These are phyloP conservation scores for Dolichoris vasculosae DNA, from an alignment of 1,140 invertebrate genomes.

Conservation along the genomic window DNA sequence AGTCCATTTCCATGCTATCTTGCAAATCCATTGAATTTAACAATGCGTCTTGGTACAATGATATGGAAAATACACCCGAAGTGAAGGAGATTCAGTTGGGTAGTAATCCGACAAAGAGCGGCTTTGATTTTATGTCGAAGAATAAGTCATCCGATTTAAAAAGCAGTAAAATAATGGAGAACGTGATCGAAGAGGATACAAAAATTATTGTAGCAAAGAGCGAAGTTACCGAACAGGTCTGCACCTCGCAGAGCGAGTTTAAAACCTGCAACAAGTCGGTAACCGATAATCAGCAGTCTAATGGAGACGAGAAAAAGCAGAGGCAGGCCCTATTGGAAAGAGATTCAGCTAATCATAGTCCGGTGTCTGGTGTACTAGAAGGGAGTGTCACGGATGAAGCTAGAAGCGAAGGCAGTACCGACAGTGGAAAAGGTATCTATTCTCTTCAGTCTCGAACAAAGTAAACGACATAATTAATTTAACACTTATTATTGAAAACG, in stretches of 20 bases:
- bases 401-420: constrained; percentile 72
- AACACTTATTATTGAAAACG: no score
- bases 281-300: constrained; percentile 21
- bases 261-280: constrained; percentile 27
- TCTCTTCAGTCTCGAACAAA: no score
- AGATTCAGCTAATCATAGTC: constrained; percentile 77
- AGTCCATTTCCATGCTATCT: constrained; percentile 55
- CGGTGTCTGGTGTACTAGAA: constrained; percentile 71
- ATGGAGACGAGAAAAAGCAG: constrained; percentile 38
- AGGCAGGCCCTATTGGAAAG: constrained; percentile 63
- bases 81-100: constrained; percentile 56
- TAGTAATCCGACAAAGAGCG: constrained; percentile 60
- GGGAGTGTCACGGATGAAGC: constrained; percentile 73
- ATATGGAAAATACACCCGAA: constrained; percentile 54
- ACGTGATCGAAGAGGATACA: constrained; percentile 29
- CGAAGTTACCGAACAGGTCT: not conserved
- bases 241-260: not conserved
- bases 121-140: constrained; percentile 60
- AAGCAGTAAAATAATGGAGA: constrained; percentile 26
- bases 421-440: constrained; percentile 71
- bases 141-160: constrained; percentile 18
- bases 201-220: constrained; percentile 24
- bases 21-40: constrained; percentile 53
- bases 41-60: constrained; percentile 60
- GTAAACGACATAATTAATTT: no score